Evolutionary conservation across 2,797 vertebrate genomes (phyloP).

Genomic region (Arctocebus calabarensis): DNA sequence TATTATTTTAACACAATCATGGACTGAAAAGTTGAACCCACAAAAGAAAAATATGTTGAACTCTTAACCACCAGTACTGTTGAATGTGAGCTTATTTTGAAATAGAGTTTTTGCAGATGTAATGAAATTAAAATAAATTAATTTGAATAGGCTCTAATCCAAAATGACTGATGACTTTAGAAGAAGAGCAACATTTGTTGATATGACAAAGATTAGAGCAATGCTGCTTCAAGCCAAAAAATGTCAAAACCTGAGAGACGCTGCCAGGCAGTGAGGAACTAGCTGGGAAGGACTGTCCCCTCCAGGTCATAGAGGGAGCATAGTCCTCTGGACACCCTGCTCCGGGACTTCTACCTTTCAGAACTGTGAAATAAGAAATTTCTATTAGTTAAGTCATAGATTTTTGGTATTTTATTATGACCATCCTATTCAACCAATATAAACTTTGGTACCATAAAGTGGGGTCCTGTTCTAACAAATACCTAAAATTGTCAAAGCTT

Average conservation of each 20-base stretch:
- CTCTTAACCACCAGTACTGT: background rate
- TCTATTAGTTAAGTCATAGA: background rate
- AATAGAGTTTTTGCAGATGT: background rate
- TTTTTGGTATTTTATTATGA: background rate
- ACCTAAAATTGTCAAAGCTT: background rate
- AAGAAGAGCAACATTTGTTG: background rate
- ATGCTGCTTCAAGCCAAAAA: background rate
- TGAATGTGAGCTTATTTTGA: background rate
- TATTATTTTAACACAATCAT: background rate
- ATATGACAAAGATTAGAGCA: background rate
- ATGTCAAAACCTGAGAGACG: background rate
- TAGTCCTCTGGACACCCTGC: background rate
- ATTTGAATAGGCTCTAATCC: background rate
- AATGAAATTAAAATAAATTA: background rate
- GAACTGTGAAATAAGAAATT: background rate
- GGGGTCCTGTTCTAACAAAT: background rate
- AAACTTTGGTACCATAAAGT: background rate
- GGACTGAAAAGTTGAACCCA: background rate
- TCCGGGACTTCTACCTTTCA: background rate
- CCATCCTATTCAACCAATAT: background rate
- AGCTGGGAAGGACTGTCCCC: background rate
- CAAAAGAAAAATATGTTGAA: background rate
- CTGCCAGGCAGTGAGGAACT: background rate
- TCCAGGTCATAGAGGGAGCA: accelerated
- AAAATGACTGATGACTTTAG: background rate